These are phyloP conservation scores for human DNA, from an alignment of 2,113 vertebrate genomes.

Conservation along the genomic window DNA sequence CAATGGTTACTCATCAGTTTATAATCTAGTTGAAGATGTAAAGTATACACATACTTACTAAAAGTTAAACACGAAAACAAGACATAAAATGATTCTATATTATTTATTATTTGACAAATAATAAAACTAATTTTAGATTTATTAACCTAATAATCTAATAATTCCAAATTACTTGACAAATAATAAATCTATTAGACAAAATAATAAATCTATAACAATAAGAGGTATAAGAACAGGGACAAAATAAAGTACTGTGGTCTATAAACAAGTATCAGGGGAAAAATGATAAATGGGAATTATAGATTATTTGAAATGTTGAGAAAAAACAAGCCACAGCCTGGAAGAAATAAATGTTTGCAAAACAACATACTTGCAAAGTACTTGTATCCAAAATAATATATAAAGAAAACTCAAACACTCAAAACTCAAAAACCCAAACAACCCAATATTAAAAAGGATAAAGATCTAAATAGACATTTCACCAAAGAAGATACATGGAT, in stretches of 20 bases:
- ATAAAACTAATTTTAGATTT: too few species aligned
- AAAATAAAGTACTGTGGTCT: neutral
- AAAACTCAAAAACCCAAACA: neutral
- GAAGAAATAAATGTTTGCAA: neutral
- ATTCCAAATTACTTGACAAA: too few species aligned
- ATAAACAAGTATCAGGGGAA: neutral
- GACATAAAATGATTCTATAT: neutral
- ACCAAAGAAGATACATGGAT: neutral
- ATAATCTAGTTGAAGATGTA: constrained; percentile 10
- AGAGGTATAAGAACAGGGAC: neutral
- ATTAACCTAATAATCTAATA: too few species aligned
- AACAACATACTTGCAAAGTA: neutral
- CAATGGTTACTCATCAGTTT: neutral
- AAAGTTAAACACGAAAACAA: constrained; percentile 2
- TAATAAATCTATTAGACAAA: neutral
- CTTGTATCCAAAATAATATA: neutral
- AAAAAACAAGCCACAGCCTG: neutral
- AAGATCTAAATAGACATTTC: neutral
- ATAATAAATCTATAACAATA: neutral
- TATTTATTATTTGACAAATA: neutral
- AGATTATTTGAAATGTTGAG: constrained; percentile 1
- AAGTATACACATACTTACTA: neutral
- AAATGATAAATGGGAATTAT: neutral
- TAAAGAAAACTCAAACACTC: neutral
- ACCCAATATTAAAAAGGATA: neutral